phyloP scores from a whole-genome alignment of 37 sponge, comb jelly and placozoan genomes.

The Halisarca cf. caerulea region DNA sequence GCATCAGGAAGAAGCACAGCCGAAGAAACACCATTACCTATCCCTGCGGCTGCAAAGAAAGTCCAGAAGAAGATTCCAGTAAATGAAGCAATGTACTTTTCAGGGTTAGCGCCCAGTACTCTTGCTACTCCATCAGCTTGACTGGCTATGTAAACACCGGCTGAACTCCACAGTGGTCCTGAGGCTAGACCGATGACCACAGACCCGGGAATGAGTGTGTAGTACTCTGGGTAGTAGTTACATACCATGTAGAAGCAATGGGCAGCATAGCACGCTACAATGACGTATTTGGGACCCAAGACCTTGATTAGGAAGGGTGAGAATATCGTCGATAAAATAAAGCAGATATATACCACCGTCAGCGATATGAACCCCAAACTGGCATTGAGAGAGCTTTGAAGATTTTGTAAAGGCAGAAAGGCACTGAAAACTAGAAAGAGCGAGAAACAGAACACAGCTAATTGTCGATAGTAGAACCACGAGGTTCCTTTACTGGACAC shows the following conservation, averaged over 20 bases:
- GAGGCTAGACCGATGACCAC: conserved; percentile 56
- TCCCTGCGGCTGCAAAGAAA: neutral
- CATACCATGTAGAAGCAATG: conserved; percentile 33
- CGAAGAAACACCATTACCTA: neutral
- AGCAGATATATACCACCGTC: neutral
- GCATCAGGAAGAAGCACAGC: neutral
- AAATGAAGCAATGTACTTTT: neutral
- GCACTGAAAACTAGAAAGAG: neutral
- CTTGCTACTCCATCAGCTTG: neutral
- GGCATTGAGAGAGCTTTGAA: neutral
- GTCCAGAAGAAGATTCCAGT: neutral
- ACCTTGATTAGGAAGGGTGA: conserved; percentile 2
- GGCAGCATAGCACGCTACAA: neutral
- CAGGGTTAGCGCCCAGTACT: neutral
- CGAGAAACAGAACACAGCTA: too few relatives aligned
- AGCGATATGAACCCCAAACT: neutral
- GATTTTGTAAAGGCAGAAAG: neutral
- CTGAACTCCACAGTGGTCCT: conserved; percentile 63
- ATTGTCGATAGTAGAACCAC: too few relatives aligned
- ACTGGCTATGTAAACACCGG: neutral
- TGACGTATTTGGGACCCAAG: neutral
- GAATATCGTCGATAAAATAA: neutral
- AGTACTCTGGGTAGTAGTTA: conserved; percentile 72
- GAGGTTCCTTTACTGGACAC: too few relatives aligned
- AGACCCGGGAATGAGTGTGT: conserved; percentile 68